Evolutionary conservation across 2,113 vertebrate genomes (phyloP), one percentile per base, ranked within the genome.

Genomic region (Oenanthe oenanthe): DNA sequence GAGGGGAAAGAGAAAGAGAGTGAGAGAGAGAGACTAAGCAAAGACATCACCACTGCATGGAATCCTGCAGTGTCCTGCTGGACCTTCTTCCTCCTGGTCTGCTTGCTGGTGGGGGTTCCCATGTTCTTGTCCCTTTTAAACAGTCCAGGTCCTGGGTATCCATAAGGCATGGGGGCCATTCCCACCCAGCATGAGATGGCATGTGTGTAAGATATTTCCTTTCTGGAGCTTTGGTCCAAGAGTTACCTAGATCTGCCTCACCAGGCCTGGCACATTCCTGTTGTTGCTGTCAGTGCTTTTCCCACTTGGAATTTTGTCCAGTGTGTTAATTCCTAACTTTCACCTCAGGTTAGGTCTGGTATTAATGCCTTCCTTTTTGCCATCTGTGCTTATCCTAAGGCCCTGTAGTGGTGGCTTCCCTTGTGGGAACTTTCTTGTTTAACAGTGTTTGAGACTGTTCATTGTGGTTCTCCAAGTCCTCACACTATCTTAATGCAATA

Each of bases 1-100:
- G 8, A 1, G 2, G 4, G 2, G 2, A 1, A 26, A n/a, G 50
- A 65, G 25, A 26, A 25, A 24, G 17, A 63, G 12, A 34, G 51
- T 14, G 17, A 18, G 36, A n/a, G n/a, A 58, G 28, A n/a, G 13
- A 51, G 62, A 36, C 19, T 32, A 17, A 43, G 53, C 26, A 26
- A 58, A 67, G 45, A 18, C 32, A 58, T 8, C 36, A 26, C 25
- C 31, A 21, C 21, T 17, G 26, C 6, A 1, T 17, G 11, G 45
- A 76, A 51, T 76, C 21, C 31, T 60, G 36, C 0, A 1, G 18
- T 51, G 32, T 32, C 36, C 36, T 51, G 53, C 11, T 43, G 26
- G 45, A 43, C 36, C 13, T 45, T 51, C 53, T 85, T 51, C 53
- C 51, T 11, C 45, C 26, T 67, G 45, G 2, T 26, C 36, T 60